Base-by-base conservation (phyloP, 1,140 invertebrate genomes). In the Drosophila subpulchrella region DNA sequence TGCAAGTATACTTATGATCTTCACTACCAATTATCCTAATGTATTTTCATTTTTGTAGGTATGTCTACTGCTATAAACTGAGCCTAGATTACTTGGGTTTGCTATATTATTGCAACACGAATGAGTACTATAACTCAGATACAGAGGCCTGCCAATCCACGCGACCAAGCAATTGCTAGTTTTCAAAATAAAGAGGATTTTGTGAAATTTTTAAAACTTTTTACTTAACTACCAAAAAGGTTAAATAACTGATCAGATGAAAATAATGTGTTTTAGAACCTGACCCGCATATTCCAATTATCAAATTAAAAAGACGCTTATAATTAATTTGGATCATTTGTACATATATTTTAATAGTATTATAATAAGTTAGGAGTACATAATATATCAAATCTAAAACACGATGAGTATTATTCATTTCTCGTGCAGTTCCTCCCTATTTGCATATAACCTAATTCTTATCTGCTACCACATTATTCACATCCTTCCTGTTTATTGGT, bases 41-140 rank as follows among this genome's bases (percentile, higher is more conserved):
- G 13, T 6, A 3, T n/a, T 13, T n/a, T n/a, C 6, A 15, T 15
- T 59, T 70, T 27, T 27, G 4, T 15, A 88, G 83, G 38, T 88
- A 89, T 58, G 68, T 88, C 0, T 78, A 75, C 41, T 88, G 83
- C 27, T 88, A 78, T n/a, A 57, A 67, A 20, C 11, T 88, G 13
- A 63, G 78, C 0, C 54, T 34, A 15, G 75, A 91, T 59, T 83
- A 78, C 6, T 41, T 81, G 6, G 90, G 80, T 7, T 89, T 54
- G 83, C 47, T 67, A 7, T 89, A 68, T 47, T 68, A 78, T 59
- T 91, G 78, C 50, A 75, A 75, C 38, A 70, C 59, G 7, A 47
- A 62, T 20, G 39, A 66, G 57, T 81, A 62, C 61, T 90, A 59
- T 27, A 81, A 71, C 55, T 83, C 81, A 27, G 66, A 57, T 15